Base-by-base conservation (phyloP, 2,797 vertebrate genomes). In the Phataginus tricuspis region DNA sequence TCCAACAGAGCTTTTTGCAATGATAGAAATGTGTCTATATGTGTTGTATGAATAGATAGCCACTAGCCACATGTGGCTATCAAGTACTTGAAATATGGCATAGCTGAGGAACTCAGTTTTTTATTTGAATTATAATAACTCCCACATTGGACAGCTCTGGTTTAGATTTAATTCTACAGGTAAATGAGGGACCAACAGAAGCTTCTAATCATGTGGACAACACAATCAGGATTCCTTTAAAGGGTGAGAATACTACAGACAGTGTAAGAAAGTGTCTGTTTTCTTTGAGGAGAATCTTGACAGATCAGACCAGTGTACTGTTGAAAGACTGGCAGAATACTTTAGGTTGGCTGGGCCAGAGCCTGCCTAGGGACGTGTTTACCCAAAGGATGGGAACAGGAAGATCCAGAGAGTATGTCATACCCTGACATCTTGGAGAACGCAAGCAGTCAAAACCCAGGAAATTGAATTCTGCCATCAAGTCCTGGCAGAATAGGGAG, bases 381-480 rank as follows among this genome's bases (percentile, higher is more conserved):
- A 63, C 77, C 37, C 75, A 84, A 88, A 95, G 27, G 18, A 86
- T 15, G 74, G 39, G 31, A 21, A 90, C 63, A 94, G 80, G 57
- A 94, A 86, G 51, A 95, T 72, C 21, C 18, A 49, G 39, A 68
- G 53, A 77, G 49, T 77, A 13, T 59, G 14, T 91, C 31, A 13
- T 64, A 57, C 39, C 9, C 66, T 95, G 61, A 84, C 57, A 66
- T 86, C 34, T 53, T 69, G 86, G 42, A 94, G 42, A 92, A 96
- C 25, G 63, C 37, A 82, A 68, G 11, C 9, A 61, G 39, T 85
- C 51, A 95, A 83, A 93, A 64, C 42, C 37, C 7, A 19, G 61
- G 71, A 89, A 88, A 63, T 1, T 95, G 86, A 97, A 85, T 95
- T 97, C 61, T 90, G 55, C 55, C 49, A 4, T 93, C 42, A 90